Conservation (phyloP, 1,140 invertebrate genomes). For the Lepidurus packardi region DNA sequence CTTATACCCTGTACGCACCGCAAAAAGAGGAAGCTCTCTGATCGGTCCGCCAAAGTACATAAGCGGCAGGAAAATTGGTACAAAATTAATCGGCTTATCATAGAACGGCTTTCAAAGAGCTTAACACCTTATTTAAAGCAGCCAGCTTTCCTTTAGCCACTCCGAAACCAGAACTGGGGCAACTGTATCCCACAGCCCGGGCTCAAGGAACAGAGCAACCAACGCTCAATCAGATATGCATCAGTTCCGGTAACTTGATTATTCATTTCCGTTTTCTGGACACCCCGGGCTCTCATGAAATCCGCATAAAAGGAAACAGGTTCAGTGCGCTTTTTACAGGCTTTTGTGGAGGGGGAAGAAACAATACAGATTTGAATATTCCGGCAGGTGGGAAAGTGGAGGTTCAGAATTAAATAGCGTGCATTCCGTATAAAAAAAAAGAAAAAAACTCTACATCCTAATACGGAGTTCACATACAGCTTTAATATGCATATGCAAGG, state of each 20-base stretch:
- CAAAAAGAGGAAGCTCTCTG: too few relatives aligned
- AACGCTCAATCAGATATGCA: not conserved
- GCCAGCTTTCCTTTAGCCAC: too few relatives aligned
- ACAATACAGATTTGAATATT: not conserved
- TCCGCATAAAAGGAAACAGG: slow-evolving; percentile 2
- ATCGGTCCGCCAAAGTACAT: too few relatives aligned
- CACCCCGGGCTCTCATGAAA: not conserved
- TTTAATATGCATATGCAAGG: too few relatives aligned
- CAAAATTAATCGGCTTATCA: too few relatives aligned
- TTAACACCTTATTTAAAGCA: too few relatives aligned
- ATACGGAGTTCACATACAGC: too few relatives aligned
- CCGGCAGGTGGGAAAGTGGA: not conserved
- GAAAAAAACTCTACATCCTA: not conserved
- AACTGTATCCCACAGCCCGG: too few relatives aligned
- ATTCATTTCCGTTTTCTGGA: slow-evolving; percentile 19
- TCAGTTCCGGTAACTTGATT: slow-evolving; percentile 17
- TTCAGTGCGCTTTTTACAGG: not conserved
- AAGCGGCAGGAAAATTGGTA: too few relatives aligned
- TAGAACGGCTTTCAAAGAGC: too few relatives aligned
- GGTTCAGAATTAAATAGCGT: not conserved
- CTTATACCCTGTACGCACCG: not conserved
- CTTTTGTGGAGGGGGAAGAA: not conserved
- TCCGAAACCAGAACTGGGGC: too few relatives aligned
- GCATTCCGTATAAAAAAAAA: not conserved
- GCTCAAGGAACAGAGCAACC: not conserved